Evolutionary conservation across 2,888 invertebrate species (phyloP).

Genomic region (Drosophila limbata): DNA sequence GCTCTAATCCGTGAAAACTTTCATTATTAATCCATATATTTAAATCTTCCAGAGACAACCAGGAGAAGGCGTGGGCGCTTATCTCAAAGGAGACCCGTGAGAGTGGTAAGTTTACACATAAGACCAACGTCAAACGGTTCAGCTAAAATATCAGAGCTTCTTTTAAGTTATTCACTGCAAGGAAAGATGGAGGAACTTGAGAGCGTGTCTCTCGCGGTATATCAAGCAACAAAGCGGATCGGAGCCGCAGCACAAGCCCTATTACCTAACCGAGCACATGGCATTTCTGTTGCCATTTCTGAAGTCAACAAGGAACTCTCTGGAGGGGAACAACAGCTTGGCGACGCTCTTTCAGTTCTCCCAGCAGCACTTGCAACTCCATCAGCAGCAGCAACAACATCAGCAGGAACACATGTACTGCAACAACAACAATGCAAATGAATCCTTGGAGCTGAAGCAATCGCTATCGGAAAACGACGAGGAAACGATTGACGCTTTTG

Average conservation of each 20-base stretch:
- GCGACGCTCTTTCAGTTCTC: slow-evolving; percentile 73
- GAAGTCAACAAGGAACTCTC: slow-evolving; percentile 83
- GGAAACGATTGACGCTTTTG: slow-evolving; percentile 83
- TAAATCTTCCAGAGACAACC: slow-evolving; percentile 80
- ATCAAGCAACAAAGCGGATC: slow-evolving; percentile 84
- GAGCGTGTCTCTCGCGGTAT: slow-evolving; percentile 85
- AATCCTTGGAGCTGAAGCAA: slow-evolving; percentile 78
- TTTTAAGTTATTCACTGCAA: slow-evolving; percentile 84
- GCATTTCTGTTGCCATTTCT: slow-evolving; percentile 85
- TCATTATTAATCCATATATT: not conserved
- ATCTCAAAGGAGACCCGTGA: slow-evolving; percentile 84
- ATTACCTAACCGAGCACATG: slow-evolving; percentile 85
- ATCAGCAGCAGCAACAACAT: slow-evolving; percentile 44
- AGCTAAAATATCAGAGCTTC: not conserved
- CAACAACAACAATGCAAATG: slow-evolving; percentile 40
- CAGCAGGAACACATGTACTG: slow-evolving; percentile 59
- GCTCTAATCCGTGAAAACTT: not conserved
- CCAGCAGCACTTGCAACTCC: slow-evolving; percentile 64
- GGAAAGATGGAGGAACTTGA: slow-evolving; percentile 85
- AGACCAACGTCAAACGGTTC: not conserved
- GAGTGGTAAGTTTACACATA: slow-evolving; percentile 76
- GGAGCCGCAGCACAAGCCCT: slow-evolving; percentile 85
- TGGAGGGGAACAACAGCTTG: slow-evolving; percentile 75
- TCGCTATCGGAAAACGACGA: slow-evolving; percentile 84
- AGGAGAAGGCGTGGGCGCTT: slow-evolving; percentile 84